Percentiles rank a stretch among this genome's conserved stretches.
These are phyloP conservation scores for Melanaphis sacchari DNA, from an alignment of 1,140 invertebrate genomes.

Conservation along the genomic window DNA sequence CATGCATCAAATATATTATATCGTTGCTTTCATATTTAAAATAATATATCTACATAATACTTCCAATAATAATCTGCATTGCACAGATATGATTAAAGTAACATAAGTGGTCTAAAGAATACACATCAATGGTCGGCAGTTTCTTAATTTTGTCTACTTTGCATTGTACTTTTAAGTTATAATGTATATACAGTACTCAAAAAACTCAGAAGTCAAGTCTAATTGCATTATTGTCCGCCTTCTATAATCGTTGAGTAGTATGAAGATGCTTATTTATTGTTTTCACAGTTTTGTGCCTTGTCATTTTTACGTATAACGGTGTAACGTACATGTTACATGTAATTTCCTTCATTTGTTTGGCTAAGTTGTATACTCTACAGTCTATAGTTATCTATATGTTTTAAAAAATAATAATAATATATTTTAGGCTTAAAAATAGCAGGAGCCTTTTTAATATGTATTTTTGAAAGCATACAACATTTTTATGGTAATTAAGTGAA, in stretches of 20 bases:
- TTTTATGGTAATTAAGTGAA: neutral
- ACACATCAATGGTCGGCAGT: neutral
- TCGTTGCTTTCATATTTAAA: neutral
- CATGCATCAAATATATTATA: neutral
- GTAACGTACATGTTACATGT: neutral
- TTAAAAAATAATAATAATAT: neutral
- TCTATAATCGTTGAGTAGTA: neutral
- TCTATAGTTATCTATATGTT: neutral
- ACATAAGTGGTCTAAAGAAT: neutral
- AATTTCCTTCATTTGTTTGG: neutral
- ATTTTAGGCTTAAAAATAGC: neutral
- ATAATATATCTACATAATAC: neutral
- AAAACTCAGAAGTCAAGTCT: neutral
- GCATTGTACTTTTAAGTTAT: neutral
- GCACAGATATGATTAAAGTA: neutral
- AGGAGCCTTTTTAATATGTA: neutral
- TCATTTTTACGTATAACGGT: neutral
- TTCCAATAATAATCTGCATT: neutral
- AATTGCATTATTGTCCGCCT: neutral
- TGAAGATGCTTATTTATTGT: neutral
- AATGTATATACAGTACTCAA: neutral
- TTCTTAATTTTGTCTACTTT: neutral
- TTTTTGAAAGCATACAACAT: neutral
- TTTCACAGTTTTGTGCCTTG: neutral
- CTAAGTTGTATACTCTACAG: neutral